Conservation (phyloP, 2,888 invertebrate species). For the Phyllotreta striolata region DNA sequence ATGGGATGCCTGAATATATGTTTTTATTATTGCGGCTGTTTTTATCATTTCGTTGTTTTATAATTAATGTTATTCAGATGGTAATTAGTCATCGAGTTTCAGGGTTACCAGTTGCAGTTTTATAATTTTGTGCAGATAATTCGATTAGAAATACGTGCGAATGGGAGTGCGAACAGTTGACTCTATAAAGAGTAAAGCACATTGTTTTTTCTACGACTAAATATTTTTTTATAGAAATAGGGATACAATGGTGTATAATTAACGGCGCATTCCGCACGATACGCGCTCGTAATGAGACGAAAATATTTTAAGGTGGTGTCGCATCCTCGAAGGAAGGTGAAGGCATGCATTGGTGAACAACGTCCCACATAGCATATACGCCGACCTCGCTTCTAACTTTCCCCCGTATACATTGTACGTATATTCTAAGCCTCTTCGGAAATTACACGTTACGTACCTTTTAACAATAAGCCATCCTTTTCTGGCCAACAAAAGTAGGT, state of each 20-base stretch:
- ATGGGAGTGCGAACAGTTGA: no score
- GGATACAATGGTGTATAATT: no score
- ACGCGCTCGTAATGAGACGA: constrained; percentile 4
- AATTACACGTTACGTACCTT: constrained; percentile 37
- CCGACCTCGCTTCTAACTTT: constrained; percentile 38
- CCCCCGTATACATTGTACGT: constrained; percentile 22
- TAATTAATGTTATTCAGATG: constrained; percentile 5
- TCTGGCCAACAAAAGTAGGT: constrained; percentile 37
- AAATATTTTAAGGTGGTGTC: constrained; percentile 34
- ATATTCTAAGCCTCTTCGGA: constrained; percentile 33
- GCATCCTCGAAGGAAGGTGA: constrained; percentile 26
- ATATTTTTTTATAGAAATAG: no score
- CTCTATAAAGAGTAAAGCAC: no score
- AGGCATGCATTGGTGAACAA: constrained; percentile 16
- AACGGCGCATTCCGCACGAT: no score
- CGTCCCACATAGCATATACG: constrained; percentile 28
- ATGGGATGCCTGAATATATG: constrained; percentile 9
- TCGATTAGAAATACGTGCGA: no score
- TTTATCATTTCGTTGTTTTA: constrained; percentile 13
- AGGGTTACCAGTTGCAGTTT: constrained; percentile 1
- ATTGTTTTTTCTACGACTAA: no score
- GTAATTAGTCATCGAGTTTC: constrained; percentile 8
- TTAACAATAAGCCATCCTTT: constrained; percentile 37
- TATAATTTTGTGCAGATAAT: no score
- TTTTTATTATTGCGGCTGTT: constrained; percentile 7